Evolutionary conservation across 2,113 vertebrate species (phyloP), one percentile per base, ranked within the genome.

Genomic region (Mormyrus lacerda): DNA sequence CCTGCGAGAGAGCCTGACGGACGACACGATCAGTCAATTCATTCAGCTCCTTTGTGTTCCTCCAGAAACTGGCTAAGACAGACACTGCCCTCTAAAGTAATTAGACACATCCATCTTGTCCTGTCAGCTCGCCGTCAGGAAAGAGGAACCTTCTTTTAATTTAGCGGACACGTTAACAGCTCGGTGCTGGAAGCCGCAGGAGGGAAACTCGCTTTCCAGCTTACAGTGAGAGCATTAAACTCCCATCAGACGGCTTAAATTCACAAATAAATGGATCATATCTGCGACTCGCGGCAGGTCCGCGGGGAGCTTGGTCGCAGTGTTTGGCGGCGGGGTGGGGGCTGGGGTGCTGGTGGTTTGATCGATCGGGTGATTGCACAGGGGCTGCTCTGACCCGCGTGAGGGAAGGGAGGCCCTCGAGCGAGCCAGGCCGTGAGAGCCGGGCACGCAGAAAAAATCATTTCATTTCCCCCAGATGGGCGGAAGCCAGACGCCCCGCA

Each of bases 161-260:
- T 95, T 94, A 94, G 93, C 93, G 92, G 94, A 93, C 94, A 94
- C 94, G 94, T 94, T 95, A 94, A 94, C 93, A 93, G 94, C 93
- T 95, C 91, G 90, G 91, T 92, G 93, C 93, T 94, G 92, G 93
- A 93, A 93, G 93, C 93, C 91, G 92, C 90, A 90, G 91, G 92
- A 94, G 94, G 92, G 92, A 89, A 87, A 92, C 93, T 91, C 91
- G 92, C 94, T 94, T 85, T 92, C 92, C 91, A 91, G 27, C 94
- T 92, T 94, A 93, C 91, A 93, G 93, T 88, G 27, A 83, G 85
- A 93, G 90, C 91, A 24, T 47, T 51, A 92, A 92, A 92, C 93
- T 92, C 93, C 92, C 90, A 90, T 93, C 48, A 89, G 91, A 92
- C 3, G 13, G 89, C 91, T 93, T 91, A 93, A 93, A 94, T 93